Percentiles rank a stretch among this genome's conserved stretches.
Evolutionary conservation across 2,888 invertebrate species (phyloP).

Genomic region (Drosophila mimica): DNA sequence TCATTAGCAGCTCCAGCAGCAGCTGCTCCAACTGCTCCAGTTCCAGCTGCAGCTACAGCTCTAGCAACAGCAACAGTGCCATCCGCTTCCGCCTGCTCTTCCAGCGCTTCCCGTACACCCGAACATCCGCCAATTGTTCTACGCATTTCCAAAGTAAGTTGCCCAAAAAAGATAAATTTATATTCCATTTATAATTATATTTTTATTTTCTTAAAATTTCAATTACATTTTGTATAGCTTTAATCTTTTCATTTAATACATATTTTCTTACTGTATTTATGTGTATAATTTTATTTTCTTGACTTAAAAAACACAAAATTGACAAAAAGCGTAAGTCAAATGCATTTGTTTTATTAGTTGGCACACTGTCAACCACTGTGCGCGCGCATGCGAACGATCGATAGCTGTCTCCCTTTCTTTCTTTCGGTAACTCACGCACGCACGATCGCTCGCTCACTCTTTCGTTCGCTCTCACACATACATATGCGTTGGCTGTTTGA

Average conservation of each 20-base stretch:
- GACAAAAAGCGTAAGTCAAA: neutral
- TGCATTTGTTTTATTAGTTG: neutral
- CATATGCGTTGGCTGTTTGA: slow-evolving; percentile 18
- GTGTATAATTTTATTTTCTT: neutral
- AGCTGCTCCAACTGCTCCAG: slow-evolving; percentile 4
- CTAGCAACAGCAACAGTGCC: slow-evolving; percentile 36
- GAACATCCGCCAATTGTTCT: slow-evolving; percentile 93
- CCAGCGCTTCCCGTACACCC: slow-evolving; percentile 79
- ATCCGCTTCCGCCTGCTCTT: slow-evolving; percentile 45
- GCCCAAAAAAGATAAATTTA: neutral
- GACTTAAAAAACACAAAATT: neutral
- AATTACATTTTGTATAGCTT: too few species aligned
- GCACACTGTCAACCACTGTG: neutral
- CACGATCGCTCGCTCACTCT: slow-evolving; percentile 6
- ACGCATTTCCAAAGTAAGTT: slow-evolving; percentile 91
- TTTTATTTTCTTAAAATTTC: too few species aligned
- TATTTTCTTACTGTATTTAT: neutral
- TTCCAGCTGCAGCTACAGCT: slow-evolving; percentile 2
- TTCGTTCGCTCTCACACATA: slow-evolving; percentile 2
- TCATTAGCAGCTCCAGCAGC: slow-evolving; percentile 27
- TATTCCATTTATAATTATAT: too few species aligned
- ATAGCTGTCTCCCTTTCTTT: slow-evolving; percentile 8
- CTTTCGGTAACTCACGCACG: slow-evolving; percentile 11
- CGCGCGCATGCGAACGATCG: slow-evolving; percentile 6
- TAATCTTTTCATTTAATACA: too few species aligned